Evolutionary conservation across 2,113 vertebrate genomes (phyloP), one percentile per base, ranked within the genome.

Genomic region (Hiodon tergisus): DNA sequence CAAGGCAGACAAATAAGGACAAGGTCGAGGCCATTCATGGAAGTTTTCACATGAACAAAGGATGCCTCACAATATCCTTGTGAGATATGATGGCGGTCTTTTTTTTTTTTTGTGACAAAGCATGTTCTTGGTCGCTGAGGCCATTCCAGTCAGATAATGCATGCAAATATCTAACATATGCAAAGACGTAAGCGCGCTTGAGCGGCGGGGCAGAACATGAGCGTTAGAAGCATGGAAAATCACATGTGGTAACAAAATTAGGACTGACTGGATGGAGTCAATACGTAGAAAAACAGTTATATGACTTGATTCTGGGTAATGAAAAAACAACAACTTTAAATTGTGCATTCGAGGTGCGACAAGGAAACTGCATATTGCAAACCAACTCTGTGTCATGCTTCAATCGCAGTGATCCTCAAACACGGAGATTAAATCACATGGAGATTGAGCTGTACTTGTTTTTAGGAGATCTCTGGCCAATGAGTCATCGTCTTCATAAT

Each of bases 11-110:
- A 69, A 82, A 80, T 79, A 71, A 81, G 75, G 76, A 71, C 67
- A 61, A 69, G 80, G 76, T 76, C 47, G 77, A 76, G 74, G 78
- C 82, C 78, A 75, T 84, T 81, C 74, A 73, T 78, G 54, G 71
- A 53, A 67, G 72, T 69, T 71, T 48, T 48, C 14, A n/a, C 53
- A 58, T 67, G 58, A 85, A 85, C 78, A 86, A 83, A 83, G 77
- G 80, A 13, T 57, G 7, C 67, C 68, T 67, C 83, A 67, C 67
- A 82, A 81, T 84, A 82, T 77, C 75, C 72, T 10, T 59, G 46
- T 4, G 55, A 73, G 77, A 74, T 77, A 76, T 65, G 63, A 75
- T 46, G 9, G 58, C 9, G 58, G 14, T 59, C 3, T 59, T 59
- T 59, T 59, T 9, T 9, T 9, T 6, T 59, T 59, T 9, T 9